These are phyloP conservation scores for Brotula barbata DNA, from an alignment of 2,797 vertebrate genomes.

Conservation along the genomic window DNA sequence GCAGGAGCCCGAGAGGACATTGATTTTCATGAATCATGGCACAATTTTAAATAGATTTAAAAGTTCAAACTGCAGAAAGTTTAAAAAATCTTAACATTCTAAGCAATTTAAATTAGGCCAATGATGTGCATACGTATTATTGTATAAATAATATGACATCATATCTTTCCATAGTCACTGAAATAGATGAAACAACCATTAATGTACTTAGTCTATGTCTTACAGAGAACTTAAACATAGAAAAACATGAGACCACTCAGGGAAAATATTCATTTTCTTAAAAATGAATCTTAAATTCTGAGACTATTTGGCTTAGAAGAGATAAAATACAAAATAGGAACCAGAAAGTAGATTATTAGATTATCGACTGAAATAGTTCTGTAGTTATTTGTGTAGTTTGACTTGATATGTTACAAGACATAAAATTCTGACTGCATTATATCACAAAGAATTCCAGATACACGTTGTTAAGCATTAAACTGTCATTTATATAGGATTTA, in stretches of 20 bases:
- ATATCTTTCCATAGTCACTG: background rate
- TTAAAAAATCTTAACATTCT: background rate
- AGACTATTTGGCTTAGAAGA: background rate
- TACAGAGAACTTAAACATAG: background rate
- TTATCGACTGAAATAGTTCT: too few relatives aligned
- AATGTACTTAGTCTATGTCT: background rate
- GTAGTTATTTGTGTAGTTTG: too few relatives aligned
- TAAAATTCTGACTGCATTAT: too few relatives aligned
- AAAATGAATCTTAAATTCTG: background rate
- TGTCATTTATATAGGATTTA: constrained; percentile 12
- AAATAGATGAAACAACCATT: background rate
- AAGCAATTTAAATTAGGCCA: background rate
- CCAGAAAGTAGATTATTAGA: background rate
- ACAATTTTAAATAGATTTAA: too few relatives aligned
- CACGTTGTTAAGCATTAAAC: too few relatives aligned
- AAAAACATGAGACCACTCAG: background rate
- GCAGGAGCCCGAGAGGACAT: constrained; percentile 1
- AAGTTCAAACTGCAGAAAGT: too few relatives aligned
- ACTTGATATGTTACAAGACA: too few relatives aligned
- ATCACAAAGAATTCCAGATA: too few relatives aligned
- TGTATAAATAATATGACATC: background rate
- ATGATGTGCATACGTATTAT: background rate
- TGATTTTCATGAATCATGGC: constrained; percentile 29
- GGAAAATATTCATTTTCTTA: background rate
- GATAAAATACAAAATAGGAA: background rate